These are phyloP conservation scores for Aramus guarauna DNA, from an alignment of 2,113 vertebrate genomes.

Conservation along the genomic window DNA sequence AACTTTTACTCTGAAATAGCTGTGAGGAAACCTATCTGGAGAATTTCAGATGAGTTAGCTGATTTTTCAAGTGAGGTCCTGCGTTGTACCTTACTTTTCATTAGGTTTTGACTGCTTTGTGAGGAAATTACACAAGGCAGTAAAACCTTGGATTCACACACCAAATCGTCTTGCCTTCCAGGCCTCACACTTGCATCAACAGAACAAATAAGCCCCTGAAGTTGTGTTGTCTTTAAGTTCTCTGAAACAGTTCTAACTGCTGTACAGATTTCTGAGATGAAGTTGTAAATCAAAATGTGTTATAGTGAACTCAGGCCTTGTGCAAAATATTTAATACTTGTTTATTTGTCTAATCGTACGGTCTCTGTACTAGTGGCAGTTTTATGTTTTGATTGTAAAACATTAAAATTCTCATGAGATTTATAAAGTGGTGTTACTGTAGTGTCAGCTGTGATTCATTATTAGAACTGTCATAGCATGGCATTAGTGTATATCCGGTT, in stretches of 20 bases:
- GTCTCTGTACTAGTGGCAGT: conserved; percentile 34
- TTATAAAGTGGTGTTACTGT: conserved; percentile 38
- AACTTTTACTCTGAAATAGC: neutral
- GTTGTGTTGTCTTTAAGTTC: neutral
- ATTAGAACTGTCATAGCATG: conserved; percentile 55
- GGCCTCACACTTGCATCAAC: neutral
- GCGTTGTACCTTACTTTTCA: neutral
- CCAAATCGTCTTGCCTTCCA: neutral
- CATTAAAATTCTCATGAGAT: conserved; percentile 27
- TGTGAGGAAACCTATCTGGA: neutral
- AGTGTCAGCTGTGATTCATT: conserved; percentile 45
- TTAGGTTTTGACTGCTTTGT: neutral
- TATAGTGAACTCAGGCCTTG: conserved; percentile 64
- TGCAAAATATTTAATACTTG: conserved; percentile 58
- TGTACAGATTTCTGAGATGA: conserved; percentile 57
- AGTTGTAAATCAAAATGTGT: conserved; percentile 55
- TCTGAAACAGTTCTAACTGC: conserved; percentile 6
- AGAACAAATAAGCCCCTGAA: neutral
- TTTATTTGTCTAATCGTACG: conserved; percentile 54
- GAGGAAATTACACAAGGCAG: neutral
- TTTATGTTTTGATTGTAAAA: conserved; percentile 56
- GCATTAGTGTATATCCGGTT: conserved; percentile 32
- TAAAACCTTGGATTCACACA: neutral
- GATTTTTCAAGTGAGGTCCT: neutral
- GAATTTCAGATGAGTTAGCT: neutral